Conservation (phyloP, 2,888 invertebrate species). For the Cryptocheilus praepositus region DNA sequence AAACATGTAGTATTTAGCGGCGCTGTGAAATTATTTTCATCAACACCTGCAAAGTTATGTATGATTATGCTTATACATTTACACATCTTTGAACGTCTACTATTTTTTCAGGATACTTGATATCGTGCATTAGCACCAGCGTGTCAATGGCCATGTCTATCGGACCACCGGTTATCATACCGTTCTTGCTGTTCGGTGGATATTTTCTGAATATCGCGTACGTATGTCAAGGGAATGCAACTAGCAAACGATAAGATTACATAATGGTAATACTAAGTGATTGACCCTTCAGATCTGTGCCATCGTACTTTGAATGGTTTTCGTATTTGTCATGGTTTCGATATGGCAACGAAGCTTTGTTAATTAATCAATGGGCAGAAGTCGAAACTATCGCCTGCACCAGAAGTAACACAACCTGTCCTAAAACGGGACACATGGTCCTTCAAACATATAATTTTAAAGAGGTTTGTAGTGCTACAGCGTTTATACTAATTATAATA, state of each 20-base stretch:
- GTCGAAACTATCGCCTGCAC: constrained; percentile 87
- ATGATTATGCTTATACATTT: too few species aligned
- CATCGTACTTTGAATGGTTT: constrained; percentile 89
- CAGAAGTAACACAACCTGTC: constrained; percentile 85
- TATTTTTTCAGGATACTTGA: constrained; percentile 85
- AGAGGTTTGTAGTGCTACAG: constrained; percentile 73
- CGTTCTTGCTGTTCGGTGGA: constrained; percentile 95
- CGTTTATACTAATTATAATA: not conserved
- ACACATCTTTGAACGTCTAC: not conserved
- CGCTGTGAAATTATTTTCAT: not conserved
- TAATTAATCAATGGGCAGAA: constrained; percentile 92
- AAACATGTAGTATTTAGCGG: too few species aligned
- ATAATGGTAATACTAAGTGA: not conserved
- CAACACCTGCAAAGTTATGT: too few species aligned
- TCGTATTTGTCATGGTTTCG: constrained; percentile 94
- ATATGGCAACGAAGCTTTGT: constrained; percentile 91
- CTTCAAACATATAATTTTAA: constrained; percentile 87
- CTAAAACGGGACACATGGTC: constrained; percentile 85
- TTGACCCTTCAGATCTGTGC: constrained; percentile 82
- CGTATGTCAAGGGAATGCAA: constrained; percentile 62
- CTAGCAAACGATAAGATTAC: not conserved
- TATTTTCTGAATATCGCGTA: constrained; percentile 94
- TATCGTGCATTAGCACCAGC: constrained; percentile 90
- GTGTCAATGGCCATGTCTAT: constrained; percentile 93
- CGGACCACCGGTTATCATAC: constrained; percentile 94